Evolutionary conservation across 1,140 invertebrate species (phyloP), one percentile per base, ranked within the genome.

Genomic region (Drosophila leontia): DNA sequence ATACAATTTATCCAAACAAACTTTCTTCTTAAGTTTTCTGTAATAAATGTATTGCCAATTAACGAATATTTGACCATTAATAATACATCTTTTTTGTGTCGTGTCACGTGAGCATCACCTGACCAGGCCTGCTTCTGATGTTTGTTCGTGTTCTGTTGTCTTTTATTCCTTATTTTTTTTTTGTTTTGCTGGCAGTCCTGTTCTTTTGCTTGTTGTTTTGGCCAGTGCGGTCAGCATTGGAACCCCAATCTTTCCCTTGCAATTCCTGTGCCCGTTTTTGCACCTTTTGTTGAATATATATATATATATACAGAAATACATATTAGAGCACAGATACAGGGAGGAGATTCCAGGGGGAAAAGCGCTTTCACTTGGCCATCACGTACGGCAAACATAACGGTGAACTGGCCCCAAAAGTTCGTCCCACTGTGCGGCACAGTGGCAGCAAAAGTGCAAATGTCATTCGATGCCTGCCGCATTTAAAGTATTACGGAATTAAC

Each of bases 401-500:
- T 32, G n/a, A 23, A 15, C 6, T 32, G 29, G 23, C 15, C 48
- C 37, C 32, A 55, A 59, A 58, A 59, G 51, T 71, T 70, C 32
- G 84, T 53, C 84, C 85, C 84, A 87, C 84, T 87, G 84, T 86
- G 75, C 47, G 60, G 68, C 78, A 86, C 79, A 88, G 77, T 79
- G 81, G 70, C 78, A 81, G 85, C 84, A 84, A 88, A 88, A 88
- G 84, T 88, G 84, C 84, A 88, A 88, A 88, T 88, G 84, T 88
- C 84, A 88, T 90, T 88, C 84, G 85, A 90, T 88, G 84, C 85
- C 80, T 84, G 84, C 84, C 85, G 85, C 84, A 88, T 90, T 88
- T 88, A 88, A 88, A 88, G 84, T 88, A 90, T 88, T 88, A 90
- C 85, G 85, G 85, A 88, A 88, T 88, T 88, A 88, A 88, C 84